A percentile compares a stretch with the other conserved stretches of the same genome.
Evolutionary conservation across 2,113 vertebrate species (phyloP).

Genomic region (Tragelaphus imberbis): DNA sequence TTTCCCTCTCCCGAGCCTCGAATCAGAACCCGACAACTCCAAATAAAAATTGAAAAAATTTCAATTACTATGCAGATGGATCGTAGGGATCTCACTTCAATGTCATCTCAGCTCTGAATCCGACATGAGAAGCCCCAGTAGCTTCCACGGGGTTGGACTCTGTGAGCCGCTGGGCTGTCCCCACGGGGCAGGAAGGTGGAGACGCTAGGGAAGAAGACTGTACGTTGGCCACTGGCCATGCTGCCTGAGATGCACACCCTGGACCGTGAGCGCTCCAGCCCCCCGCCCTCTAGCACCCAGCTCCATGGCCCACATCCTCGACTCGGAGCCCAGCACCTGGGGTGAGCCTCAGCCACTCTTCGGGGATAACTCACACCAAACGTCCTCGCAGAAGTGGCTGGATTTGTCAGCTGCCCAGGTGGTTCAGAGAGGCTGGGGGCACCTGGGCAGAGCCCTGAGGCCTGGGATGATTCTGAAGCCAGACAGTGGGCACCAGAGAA

Average conservation of each 20-base stretch:
- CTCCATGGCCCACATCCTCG: fast-evolving
- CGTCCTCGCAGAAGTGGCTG: fast-evolving
- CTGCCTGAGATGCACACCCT: fast-evolving
- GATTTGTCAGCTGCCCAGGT: fast-evolving
- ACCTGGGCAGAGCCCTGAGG: not conserved
- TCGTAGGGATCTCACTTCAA: too few relatives aligned
- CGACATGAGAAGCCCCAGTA: fast-evolving
- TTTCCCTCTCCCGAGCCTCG: not conserved
- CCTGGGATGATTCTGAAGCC: not conserved
- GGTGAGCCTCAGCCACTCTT: fast-evolving
- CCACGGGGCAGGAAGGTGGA: fast-evolving
- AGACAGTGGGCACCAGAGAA: not conserved
- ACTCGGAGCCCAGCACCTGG: fast-evolving
- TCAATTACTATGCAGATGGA: not conserved
- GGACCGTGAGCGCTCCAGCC: fast-evolving
- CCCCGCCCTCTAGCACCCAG: fast-evolving
- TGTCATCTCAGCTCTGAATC: not conserved
- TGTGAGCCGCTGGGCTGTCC: fast-evolving
- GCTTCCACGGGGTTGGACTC: fast-evolving
- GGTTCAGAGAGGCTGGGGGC: not conserved
- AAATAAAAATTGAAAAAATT: not conserved
- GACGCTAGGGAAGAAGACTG: fast-evolving
- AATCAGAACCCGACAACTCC: not conserved
- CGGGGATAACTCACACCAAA: fast-evolving
- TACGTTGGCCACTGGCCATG: fast-evolving